Percentiles rank a stretch among this genome's conserved stretches.
Conservation (phyloP, 2,888 invertebrate genomes). For the Nemotelus nigrinus region DNA sequence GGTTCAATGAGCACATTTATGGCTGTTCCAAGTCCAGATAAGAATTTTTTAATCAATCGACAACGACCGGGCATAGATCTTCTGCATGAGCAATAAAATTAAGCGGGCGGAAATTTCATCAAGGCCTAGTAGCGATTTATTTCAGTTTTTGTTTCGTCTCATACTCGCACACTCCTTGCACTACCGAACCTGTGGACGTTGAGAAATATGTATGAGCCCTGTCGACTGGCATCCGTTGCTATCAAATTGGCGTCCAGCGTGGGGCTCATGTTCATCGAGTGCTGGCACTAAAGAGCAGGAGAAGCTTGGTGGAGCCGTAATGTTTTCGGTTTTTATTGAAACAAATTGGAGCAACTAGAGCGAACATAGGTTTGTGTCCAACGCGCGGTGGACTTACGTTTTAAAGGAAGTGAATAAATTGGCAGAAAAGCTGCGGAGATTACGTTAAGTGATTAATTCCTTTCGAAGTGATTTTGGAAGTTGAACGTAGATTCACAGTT, state of each 20-base stretch:
- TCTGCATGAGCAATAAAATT: constrained; percentile 29
- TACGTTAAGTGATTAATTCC: constrained; percentile 49
- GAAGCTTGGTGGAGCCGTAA: neutral
- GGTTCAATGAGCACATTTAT: neutral
- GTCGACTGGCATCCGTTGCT: too few species aligned
- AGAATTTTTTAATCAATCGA: constrained; percentile 32
- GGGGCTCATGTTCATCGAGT: neutral
- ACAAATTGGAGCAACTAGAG: constrained; percentile 31
- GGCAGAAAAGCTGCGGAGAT: constrained; percentile 44
- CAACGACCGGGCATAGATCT: constrained; percentile 13
- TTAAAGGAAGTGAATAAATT: constrained; percentile 46
- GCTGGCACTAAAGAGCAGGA: neutral
- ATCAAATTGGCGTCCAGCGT: too few species aligned
- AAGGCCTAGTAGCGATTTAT: constrained; percentile 31
- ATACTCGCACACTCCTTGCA: neutral
- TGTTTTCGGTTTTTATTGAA: constrained; percentile 38
- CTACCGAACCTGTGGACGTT: too few species aligned
- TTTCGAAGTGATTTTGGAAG: constrained; percentile 43
- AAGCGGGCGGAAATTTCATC: constrained; percentile 38
- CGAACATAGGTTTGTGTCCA: constrained; percentile 9
- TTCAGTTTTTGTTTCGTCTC: constrained; percentile 4
- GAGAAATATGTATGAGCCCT: too few species aligned
- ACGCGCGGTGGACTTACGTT: constrained; percentile 17
- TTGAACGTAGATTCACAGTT: constrained; percentile 47
- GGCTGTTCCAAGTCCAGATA: constrained; percentile 13